phyloP scores from a whole-genome alignment of 2,797 vertebrate genomes.

The Eremophila alpestris region DNA sequence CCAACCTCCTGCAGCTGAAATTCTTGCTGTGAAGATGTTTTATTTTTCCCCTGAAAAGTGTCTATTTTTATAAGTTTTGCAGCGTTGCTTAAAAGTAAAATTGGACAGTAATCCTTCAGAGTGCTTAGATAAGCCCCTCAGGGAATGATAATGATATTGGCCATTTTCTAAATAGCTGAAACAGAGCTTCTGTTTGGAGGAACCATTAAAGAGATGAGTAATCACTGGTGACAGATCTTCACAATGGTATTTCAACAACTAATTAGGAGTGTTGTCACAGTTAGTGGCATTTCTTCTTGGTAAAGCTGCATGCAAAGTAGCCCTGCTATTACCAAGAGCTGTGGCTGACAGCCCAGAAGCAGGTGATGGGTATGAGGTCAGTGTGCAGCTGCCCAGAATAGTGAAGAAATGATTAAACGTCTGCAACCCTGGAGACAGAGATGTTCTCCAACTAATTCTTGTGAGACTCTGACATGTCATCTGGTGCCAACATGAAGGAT shows the following conservation, averaged over 20 bases:
- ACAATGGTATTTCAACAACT: conserved; percentile 65
- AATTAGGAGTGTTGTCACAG: conserved; percentile 65
- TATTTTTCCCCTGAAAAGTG: conserved; percentile 13
- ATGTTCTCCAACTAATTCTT: conserved; percentile 48
- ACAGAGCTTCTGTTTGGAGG: conserved; percentile 40
- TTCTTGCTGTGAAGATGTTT: conserved; percentile 20
- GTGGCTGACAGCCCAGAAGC: conserved; percentile 29
- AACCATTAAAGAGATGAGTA: conserved; percentile 59
- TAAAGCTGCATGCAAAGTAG: conserved; percentile 36
- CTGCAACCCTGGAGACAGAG: neutral
- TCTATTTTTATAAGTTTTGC: conserved; percentile 40
- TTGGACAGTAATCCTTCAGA: conserved; percentile 50
- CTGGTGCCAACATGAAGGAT: neutral
- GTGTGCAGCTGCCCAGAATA: conserved; percentile 40
- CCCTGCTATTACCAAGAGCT: neutral
- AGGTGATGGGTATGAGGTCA: conserved; percentile 46
- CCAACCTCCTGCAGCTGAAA: neutral
- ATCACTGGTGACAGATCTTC: conserved; percentile 56
- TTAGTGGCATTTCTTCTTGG: conserved; percentile 20
- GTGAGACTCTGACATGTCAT: conserved; percentile 31
- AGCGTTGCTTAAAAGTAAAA: conserved; percentile 47
- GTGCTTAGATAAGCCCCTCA: conserved; percentile 35
- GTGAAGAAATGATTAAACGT: conserved; percentile 59
- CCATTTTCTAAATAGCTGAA: conserved; percentile 65
- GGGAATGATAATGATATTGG: conserved; percentile 51